A percentile compares a stretch with the other conserved stretches of the same genome.
phyloP scores from a whole-genome alignment of 1,140 invertebrate genomes.

The Drosophila repleta region DNA sequence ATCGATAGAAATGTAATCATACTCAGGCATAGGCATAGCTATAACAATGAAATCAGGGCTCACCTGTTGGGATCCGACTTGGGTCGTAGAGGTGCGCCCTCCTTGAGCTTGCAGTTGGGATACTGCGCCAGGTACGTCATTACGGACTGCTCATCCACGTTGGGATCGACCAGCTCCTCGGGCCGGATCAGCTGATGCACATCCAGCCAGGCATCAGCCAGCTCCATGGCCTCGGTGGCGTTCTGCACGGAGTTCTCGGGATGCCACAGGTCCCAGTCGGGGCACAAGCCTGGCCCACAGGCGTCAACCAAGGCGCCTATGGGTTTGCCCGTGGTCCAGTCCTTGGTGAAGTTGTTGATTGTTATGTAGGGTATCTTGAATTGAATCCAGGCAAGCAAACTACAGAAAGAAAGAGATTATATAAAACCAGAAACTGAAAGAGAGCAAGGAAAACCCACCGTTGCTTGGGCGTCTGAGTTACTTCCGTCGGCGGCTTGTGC shows the following conservation, averaged over 20 bases:
- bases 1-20: too few species aligned
- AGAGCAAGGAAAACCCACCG: conserved; percentile 84
- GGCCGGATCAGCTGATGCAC: conserved; percentile 96
- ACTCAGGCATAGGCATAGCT: too few species aligned
- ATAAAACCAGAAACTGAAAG: too few species aligned
- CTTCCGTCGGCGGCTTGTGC: conserved; percentile 84
- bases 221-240: conserved; percentile 95
- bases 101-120: conserved; percentile 94
- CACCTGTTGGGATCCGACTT: conserved; percentile 92
- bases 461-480: conserved; percentile 93
- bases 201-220: conserved; percentile 95
- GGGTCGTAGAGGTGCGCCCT: conserved; percentile 91
- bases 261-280: conserved; percentile 94
- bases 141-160: conserved; percentile 97
- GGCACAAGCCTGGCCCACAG: conserved; percentile 94
- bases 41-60: conserved; percentile 49
- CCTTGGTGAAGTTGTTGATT: conserved; percentile 95
- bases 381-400: conserved; percentile 95
- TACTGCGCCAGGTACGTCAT: conserved; percentile 98
- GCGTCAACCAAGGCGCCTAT: conserved; percentile 96
- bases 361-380: conserved; percentile 92
- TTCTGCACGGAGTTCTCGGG: conserved; percentile 93
- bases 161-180: conserved; percentile 96
- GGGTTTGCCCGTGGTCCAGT: conserved; percentile 96
- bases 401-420: conserved; percentile 64